Evolutionary conservation across 2,113 vertebrate species (phyloP), one percentile per base, ranked within the genome.

Genomic region (Dromaius novaehollandiae): DNA sequence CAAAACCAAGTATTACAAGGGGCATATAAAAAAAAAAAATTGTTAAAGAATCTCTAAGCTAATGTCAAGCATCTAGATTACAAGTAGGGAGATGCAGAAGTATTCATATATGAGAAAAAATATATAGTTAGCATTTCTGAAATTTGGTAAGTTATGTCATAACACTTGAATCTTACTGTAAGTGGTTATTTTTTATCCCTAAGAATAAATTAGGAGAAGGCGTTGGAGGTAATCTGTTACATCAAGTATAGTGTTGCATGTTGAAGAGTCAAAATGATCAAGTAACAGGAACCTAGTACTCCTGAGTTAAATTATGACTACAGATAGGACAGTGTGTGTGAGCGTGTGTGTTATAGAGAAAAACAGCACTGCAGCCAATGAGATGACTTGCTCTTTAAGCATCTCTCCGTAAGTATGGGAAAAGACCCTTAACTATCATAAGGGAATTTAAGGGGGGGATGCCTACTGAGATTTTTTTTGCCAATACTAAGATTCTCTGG

Each of bases 381-480:
- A n/a, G 13, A 73, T 74, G 32, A 78, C 34, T 28, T 92, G 6
- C 2, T 71, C 24, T 81, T 63, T 91, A 46, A 66, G 19, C 4
- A 50, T 24, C 36, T 90, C 73, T 25, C 7, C 7, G 68, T 75
- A 2, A 5, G 21, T 50, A 5, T 55, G 4, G 24, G 18, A 44
- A 44, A 11, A 28, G 30, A 83, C 2, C 26, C 8, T 60, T 15
- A 79, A 13, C 13, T 48, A 10, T 64, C 34, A 40, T 2, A 74
- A 34, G 15, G 28, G 11, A 56, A 8, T 74, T 90, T 86, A 90
- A 84, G 75, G 6, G 24, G 20, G 30, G 16, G 55, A n/a, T 87
- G 60, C 71, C 87, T 87, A 38, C n/a, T 82, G 65, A 64, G 13
- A 48, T 69, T 79, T 65, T 93, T 85, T 91, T 88, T 91, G 9